phyloP scores from a whole-genome alignment of 2,797 vertebrate species.

The Luscinia luscinia region DNA sequence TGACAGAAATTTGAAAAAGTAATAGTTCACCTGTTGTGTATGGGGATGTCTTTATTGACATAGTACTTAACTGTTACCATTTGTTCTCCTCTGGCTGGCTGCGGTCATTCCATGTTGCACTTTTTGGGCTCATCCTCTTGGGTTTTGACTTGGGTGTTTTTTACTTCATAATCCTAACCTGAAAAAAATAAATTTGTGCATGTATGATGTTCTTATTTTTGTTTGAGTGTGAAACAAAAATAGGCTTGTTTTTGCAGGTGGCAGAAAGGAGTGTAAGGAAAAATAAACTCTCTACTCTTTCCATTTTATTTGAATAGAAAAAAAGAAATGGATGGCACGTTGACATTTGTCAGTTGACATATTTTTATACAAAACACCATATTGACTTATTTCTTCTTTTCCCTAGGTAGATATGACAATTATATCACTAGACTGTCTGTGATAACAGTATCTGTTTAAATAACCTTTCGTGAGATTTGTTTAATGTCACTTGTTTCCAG shows the following conservation, averaged over 20 bases:
- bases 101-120: fast-evolving
- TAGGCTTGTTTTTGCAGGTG: background rate
- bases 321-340: background rate
- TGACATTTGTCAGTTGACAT: background rate
- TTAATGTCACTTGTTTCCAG: background rate
- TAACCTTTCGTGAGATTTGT: background rate
- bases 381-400: background rate
- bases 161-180: background rate
- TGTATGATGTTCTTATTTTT: background rate
- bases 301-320: background rate
- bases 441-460: background rate
- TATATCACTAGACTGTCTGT: background rate
- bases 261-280: background rate
- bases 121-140: background rate
- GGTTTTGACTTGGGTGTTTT: background rate
- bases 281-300: background rate
- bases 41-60: background rate
- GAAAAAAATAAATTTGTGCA: background rate
- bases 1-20: background rate
- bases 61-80: background rate
- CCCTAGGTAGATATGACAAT: background rate
- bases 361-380: background rate
- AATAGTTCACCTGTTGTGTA: background rate
- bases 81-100: background rate
- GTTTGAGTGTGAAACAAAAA: background rate